Evolutionary conservation across 2,113 vertebrate genomes (phyloP).

Genomic region (Pelecanoides urinatrix): DNA sequence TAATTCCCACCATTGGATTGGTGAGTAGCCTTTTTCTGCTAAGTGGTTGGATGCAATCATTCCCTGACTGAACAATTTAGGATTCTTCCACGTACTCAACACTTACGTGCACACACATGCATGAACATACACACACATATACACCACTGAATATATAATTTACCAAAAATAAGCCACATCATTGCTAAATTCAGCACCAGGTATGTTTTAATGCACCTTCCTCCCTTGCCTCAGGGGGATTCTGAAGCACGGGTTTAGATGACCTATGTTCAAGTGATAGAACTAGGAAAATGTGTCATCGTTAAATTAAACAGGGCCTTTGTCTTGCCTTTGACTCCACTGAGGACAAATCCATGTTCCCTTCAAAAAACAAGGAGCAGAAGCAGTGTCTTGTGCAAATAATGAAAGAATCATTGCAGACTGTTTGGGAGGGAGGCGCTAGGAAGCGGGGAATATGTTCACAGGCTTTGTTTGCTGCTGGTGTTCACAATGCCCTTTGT

Average conservation of each 20-base stretch:
- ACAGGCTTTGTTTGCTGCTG: conserved; percentile 21
- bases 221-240: neutral
- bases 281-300: neutral
- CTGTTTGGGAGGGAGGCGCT: neutral
- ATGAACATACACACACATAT: neutral
- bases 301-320: neutral
- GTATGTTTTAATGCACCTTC: neutral
- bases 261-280: neutral
- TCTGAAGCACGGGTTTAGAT: neutral
- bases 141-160: neutral
- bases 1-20: neutral
- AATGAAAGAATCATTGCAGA: neutral
- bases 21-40: neutral
- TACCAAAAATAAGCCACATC: neutral
- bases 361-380: neutral
- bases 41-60: neutral
- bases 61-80: neutral
- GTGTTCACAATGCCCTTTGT: conserved; percentile 18
- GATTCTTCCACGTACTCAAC: neutral
- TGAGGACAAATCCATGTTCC: neutral
- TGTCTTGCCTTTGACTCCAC: neutral
- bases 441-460: neutral
- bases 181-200: conserved; percentile 13
- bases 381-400: neutral
- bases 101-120: neutral